Evolutionary conservation across 2,113 vertebrate species (phyloP).

Genomic region (Bucco capensis): DNA sequence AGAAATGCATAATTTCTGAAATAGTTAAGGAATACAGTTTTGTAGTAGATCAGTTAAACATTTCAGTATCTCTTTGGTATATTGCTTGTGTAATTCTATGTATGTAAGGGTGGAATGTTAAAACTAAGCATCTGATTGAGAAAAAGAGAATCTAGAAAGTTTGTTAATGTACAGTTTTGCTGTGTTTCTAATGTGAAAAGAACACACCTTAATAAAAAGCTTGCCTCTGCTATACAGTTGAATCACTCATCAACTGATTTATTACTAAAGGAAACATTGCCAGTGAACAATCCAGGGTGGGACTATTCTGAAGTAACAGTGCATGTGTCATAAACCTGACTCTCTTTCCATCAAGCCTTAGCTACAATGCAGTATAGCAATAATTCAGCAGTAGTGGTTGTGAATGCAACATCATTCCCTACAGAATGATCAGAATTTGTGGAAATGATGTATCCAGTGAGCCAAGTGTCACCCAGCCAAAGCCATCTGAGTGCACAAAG

Average conservation of each 20-base stretch:
- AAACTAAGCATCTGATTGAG: neutral
- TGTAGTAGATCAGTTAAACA: too few species aligned
- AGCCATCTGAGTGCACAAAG: neutral
- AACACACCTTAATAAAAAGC: neutral
- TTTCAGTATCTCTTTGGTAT: too few species aligned
- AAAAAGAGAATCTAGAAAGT: neutral
- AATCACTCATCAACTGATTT: neutral
- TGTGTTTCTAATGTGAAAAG: neutral
- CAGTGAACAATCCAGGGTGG: neutral
- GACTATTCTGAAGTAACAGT: neutral
- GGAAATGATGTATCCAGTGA: neutral
- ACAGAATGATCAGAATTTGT: neutral
- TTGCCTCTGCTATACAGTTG: neutral
- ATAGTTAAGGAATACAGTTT: too few species aligned
- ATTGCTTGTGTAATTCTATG: neutral
- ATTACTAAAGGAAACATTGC: neutral
- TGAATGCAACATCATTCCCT: neutral
- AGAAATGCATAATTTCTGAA: too few species aligned
- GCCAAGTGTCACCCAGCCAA: neutral
- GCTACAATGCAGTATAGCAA: neutral
- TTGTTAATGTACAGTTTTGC: neutral
- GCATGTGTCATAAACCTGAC: neutral
- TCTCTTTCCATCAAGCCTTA: neutral
- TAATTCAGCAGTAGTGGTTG: neutral
- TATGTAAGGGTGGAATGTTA: neutral